Evolutionary conservation across 1,140 invertebrate species (phyloP), one percentile per base, ranked within the genome.

Genomic region (Euura saliciscinereae): DNA sequence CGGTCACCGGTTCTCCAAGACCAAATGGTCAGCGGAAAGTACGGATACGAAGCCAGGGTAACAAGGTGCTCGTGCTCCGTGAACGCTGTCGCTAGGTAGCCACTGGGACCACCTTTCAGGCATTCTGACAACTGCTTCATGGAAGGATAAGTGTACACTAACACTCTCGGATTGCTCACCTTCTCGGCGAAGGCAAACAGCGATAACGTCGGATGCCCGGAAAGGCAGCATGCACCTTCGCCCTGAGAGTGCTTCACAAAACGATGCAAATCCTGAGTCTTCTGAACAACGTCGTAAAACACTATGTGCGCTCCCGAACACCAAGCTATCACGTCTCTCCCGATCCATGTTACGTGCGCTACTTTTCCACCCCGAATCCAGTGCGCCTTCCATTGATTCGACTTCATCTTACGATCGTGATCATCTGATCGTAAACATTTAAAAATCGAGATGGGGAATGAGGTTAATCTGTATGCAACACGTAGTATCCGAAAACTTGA

Each of bases 1-100:
- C 82, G 84, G 11, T 80, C 75, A 0, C 84, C 86, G 0, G 77
- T 87, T 78, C 80, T 84, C 87, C 87, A 88, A 2, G 71, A 79
- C 87, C 87, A 88, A 4, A 88, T 46, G 8, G 73, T 82, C 42
- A 88, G 46, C 2, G 67, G 10, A 73, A 82, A 88, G 8, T 76
- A 67, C 0, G 86, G 85, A 66, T 74, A 78, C 2, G 78, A 82
- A 2, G 78, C 78, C 2, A 87, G 11, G 3, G 86, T 82, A 4
- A 88, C 43, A 0, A 88, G 46, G 46, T 78, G 74, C 13, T 85
- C 78, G 2, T 78, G 45, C 0, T 77, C 72, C 3, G 79, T 77
- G 70, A 88, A 87, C 1, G 78, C 78, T 8, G 77, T 84, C 4
- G 81, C 77, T 5, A 84, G 13, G 66, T 87, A 88, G 11, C 75